Evolutionary conservation across 2,113 vertebrate species (phyloP).

Genomic region (Cyprinodon tularosa): DNA sequence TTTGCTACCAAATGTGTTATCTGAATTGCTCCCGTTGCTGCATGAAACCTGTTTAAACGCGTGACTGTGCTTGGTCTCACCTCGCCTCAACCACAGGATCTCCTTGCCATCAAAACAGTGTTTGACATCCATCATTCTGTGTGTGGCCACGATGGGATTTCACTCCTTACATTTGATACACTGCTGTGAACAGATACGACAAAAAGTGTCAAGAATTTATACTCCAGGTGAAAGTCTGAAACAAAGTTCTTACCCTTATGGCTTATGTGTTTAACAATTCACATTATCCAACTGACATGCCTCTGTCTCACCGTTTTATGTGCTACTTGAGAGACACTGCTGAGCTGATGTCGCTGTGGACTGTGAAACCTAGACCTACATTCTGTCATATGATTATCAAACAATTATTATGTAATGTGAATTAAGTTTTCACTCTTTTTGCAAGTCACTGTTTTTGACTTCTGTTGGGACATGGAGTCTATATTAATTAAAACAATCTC

Average conservation of each 20-base stretch:
- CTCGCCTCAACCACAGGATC: constrained; percentile 28
- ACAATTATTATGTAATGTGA: not conserved
- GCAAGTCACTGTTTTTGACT: too few species aligned
- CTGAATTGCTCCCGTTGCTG: not conserved
- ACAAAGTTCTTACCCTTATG: constrained; percentile 7
- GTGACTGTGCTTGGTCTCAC: constrained; percentile 20
- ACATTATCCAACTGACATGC: constrained; percentile 22
- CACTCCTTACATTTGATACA: constrained; percentile 46
- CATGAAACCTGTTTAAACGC: constrained; percentile 18
- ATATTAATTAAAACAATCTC: constrained; percentile 45
- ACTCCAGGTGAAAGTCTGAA: constrained; percentile 11
- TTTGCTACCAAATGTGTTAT: too few species aligned
- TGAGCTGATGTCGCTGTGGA: not conserved
- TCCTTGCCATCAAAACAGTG: constrained; percentile 18
- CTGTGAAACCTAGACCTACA: constrained; percentile 4
- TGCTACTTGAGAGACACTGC: constrained; percentile 13
- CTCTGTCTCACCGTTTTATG: constrained; percentile 29
- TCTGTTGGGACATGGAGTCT: constrained; percentile 1
- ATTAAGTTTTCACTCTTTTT: not conserved
- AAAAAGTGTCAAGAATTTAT: constrained; percentile 30
- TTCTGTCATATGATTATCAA: not conserved
- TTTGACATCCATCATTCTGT: constrained; percentile 46
- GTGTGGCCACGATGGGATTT: constrained; percentile 37
- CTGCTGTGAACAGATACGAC: constrained; percentile 18
- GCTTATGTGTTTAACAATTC: not conserved